Percentiles rank a stretch among this genome's conserved stretches.
phyloP scores from a whole-genome alignment of 2,888 invertebrate genomes.

The Galeruca laticollis region DNA sequence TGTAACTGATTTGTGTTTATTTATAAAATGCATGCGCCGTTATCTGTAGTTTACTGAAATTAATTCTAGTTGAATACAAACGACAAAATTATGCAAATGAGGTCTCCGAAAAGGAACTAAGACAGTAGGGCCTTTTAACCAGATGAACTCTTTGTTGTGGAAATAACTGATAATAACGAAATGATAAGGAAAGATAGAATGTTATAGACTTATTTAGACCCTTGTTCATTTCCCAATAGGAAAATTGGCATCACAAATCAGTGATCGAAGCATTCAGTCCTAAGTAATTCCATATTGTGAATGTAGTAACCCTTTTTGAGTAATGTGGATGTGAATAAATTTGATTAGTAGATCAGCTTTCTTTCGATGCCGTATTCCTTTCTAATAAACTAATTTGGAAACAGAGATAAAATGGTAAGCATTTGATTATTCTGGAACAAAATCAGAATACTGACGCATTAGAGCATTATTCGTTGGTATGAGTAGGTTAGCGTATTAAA shows the following conservation, averaged over 20 bases:
- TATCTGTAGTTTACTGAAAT: slow-evolving; percentile 28
- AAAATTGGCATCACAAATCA: background rate
- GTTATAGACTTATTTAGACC: background rate
- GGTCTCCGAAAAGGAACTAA: slow-evolving; percentile 11
- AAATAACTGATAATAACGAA: slow-evolving; percentile 13
- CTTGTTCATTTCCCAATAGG: background rate
- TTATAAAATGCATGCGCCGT: slow-evolving; percentile 25
- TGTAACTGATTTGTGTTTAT: slow-evolving; percentile 23
- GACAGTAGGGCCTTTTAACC: slow-evolving; percentile 19
- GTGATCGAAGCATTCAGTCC: no score
- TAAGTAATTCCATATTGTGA: no score
- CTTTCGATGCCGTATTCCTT: no score
- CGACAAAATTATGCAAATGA: slow-evolving; percentile 24
- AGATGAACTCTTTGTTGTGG: slow-evolving; percentile 22
- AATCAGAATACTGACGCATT: no score
- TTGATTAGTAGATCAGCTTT: no score
- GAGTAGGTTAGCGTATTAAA: no score
- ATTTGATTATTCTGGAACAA: no score
- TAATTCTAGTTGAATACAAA: slow-evolving; percentile 29
- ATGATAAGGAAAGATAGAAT: slow-evolving; percentile 1
- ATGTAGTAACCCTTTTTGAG: no score
- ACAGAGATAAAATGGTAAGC: no score
- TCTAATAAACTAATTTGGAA: no score
- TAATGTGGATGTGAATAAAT: no score
- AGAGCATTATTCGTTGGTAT: no score